Conservation (phyloP, 2,888 invertebrate species). For the Caradrina clavipalpis region DNA sequence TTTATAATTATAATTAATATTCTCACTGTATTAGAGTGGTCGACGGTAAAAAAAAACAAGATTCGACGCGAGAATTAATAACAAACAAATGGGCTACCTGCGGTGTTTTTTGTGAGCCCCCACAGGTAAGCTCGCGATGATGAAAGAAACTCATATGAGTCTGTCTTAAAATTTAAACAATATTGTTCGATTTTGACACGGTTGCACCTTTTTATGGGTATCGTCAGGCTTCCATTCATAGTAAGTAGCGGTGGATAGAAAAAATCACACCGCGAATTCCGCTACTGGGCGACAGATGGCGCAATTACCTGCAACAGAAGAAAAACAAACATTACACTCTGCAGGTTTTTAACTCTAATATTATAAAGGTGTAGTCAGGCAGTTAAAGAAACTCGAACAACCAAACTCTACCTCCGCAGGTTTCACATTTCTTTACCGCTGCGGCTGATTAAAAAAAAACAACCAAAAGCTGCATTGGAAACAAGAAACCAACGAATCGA, state of each 20-base stretch:
- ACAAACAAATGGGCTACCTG: conserved; percentile 91
- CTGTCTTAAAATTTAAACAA: conserved; percentile 89
- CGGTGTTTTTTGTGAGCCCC: conserved; percentile 88
- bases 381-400: conserved; percentile 51
- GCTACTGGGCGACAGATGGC: conserved; percentile 87
- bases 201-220: conserved; percentile 86
- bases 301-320: conserved; percentile 72
- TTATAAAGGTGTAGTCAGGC: conserved; percentile 41
- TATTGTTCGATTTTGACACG: conserved; percentile 88
- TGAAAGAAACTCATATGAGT: conserved; percentile 88
- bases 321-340: conserved; percentile 58
- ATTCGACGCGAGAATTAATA: conserved; percentile 91
- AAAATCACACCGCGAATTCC: conserved; percentile 69
- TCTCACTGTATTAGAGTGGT: conserved; percentile 90
- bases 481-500: conserved; percentile 88
- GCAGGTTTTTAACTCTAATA: conserved; percentile 50
- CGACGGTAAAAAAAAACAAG: conserved; percentile 83
- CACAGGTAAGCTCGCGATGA: conserved; percentile 88
- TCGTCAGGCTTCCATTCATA: conserved; percentile 83
- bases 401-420: conserved; percentile 52
- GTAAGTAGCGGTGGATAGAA: conserved; percentile 78
- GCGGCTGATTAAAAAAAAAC: conserved; percentile 80
- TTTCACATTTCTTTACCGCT: conserved; percentile 81
- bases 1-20: conserved; percentile 91
- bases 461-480: conserved; percentile 82